Conservation (phyloP, 2,797 vertebrate species). For the Coccyzus lansbergi region DNA sequence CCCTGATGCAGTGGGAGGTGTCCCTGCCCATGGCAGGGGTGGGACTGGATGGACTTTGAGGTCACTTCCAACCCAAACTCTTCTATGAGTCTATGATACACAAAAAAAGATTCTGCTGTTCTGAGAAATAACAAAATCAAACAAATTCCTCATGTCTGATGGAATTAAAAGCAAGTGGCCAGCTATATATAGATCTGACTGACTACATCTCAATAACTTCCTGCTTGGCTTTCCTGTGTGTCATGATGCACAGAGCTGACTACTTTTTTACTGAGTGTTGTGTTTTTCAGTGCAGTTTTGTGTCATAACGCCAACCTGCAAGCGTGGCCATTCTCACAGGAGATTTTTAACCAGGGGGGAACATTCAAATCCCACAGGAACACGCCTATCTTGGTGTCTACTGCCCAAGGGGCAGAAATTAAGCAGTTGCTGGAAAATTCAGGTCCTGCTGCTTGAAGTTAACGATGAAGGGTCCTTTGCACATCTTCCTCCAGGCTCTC, state of each 20-base stretch:
- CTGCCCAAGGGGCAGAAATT: not conserved
- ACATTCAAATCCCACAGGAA: not conserved
- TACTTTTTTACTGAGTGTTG: not conserved
- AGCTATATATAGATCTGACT: not conserved
- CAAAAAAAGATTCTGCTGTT: not conserved
- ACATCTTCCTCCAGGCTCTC: not conserved
- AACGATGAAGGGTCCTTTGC: not conserved
- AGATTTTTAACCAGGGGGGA: not conserved
- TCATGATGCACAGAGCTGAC: not conserved
- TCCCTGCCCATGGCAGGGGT: too few relatives aligned
- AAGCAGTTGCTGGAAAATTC: not conserved
- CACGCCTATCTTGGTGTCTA: not conserved
- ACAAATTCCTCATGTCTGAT: not conserved
- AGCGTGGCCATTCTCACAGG: not conserved
- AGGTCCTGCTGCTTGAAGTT: not conserved
- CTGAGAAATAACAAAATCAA: not conserved
- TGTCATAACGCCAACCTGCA: fast-evolving
- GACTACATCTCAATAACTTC: slow-evolving; percentile 13
- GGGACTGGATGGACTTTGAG: too few relatives aligned
- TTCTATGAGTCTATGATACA: too few relatives aligned
- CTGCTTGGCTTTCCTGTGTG: slow-evolving; percentile 19
- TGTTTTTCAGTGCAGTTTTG: not conserved
- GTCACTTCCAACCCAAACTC: too few relatives aligned
- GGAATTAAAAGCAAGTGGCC: not conserved
- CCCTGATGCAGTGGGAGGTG: too few relatives aligned